A percentile compares a stretch with the other conserved stretches of the same genome.
These are phyloP conservation scores for Brenthis ino DNA, from an alignment of 2,888 invertebrate genomes.

Conservation along the genomic window DNA sequence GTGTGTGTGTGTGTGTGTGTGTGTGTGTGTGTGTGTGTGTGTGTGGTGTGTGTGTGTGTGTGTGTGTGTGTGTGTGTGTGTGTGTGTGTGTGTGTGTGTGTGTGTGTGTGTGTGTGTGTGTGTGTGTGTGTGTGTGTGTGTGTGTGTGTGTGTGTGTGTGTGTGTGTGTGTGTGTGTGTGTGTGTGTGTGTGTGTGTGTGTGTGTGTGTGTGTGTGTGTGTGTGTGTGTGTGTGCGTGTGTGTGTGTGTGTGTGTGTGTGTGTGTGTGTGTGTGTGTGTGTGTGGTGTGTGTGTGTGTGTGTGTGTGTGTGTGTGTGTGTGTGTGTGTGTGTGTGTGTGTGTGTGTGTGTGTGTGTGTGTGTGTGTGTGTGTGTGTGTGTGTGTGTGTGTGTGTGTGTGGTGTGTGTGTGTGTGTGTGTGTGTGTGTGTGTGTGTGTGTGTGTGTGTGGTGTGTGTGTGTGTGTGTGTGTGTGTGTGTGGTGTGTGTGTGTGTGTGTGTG, in stretches of 20 bases:
- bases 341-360: slow-evolving; percentile 6
- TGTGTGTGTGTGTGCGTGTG: slow-evolving; percentile 2
- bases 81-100: slow-evolving; percentile 25
- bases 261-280: slow-evolving; percentile 25
- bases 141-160: slow-evolving; percentile 3
- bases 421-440: slow-evolving; percentile 3
- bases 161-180: slow-evolving; percentile 6
- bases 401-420: slow-evolving; percentile 3
- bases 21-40: slow-evolving; percentile 5
- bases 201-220: slow-evolving; percentile 3
- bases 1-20: slow-evolving; percentile 6
- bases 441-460: slow-evolving; percentile 5
- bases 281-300: slow-evolving; percentile 4
- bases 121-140: slow-evolving; percentile 5
- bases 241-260: slow-evolving; percentile 3
- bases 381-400: slow-evolving; percentile 7
- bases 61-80: slow-evolving; percentile 3
- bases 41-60: too few species aligned
- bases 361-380: slow-evolving; percentile 5
- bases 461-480: slow-evolving; percentile 5
- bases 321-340: slow-evolving; percentile 3
- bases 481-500: slow-evolving; percentile 3
- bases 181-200: slow-evolving; percentile 5
- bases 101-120: slow-evolving; percentile 3
- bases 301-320: slow-evolving; percentile 5